Percentiles rank a stretch among this genome's conserved stretches.
phyloP scores from a whole-genome alignment of 1,140 invertebrate genomes.

The Sarcophaga peregrina region DNA sequence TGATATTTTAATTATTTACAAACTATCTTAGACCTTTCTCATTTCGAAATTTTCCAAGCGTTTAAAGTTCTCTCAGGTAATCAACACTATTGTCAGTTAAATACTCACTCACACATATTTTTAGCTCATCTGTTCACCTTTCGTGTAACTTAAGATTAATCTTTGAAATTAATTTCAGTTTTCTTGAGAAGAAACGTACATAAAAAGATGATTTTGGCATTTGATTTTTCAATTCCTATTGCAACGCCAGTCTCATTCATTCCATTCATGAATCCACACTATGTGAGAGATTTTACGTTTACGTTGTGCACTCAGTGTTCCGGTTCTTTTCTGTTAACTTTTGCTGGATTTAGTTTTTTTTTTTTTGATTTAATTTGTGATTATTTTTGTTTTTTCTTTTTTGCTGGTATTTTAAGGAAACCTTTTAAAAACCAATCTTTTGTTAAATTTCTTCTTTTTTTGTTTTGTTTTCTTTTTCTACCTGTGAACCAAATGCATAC shows the following conservation, averaged over 20 bases:
- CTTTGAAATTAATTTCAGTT: neutral
- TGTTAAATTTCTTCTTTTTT: neutral
- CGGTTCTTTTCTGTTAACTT: neutral
- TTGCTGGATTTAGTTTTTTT: neutral
- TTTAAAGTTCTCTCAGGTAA: too few relatives aligned
- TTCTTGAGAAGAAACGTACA: neutral
- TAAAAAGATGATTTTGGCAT: neutral
- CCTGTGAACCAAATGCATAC: neutral
- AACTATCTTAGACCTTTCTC: too few relatives aligned
- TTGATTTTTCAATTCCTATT: neutral
- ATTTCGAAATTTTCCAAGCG: too few relatives aligned
- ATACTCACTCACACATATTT: too few relatives aligned
- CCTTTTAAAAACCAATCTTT: slow-evolving; percentile 15
- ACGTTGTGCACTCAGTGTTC: neutral
- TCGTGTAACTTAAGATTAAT: neutral
- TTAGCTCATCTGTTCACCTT: neutral
- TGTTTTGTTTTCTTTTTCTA: too few relatives aligned
- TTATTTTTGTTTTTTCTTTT: neutral
- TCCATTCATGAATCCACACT: neutral
- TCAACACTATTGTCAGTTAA: too few relatives aligned
- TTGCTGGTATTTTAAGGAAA: neutral
- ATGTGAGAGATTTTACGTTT: neutral
- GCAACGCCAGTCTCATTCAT: slow-evolving; percentile 3
- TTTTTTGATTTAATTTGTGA: neutral
- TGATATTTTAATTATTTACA: too few relatives aligned